Evolutionary conservation across 2,113 vertebrate genomes (phyloP).

Genomic region (Peromyscus leucopus): DNA sequence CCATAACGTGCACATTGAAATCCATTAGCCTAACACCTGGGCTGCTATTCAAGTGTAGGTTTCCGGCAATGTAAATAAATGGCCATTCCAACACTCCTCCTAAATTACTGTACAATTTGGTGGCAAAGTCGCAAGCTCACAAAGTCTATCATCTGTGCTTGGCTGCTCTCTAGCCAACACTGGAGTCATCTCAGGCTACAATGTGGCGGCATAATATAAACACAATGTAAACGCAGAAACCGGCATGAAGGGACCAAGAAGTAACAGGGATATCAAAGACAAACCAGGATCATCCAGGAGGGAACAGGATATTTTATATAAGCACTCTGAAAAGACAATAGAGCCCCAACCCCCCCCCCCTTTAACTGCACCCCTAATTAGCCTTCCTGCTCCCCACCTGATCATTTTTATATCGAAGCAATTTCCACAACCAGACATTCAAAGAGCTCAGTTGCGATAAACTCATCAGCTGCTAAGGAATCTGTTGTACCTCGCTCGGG

Average conservation of each 20-base stretch:
- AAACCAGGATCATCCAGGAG: slow-evolving; percentile 72
- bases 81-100: slow-evolving; percentile 53
- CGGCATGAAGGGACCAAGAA: slow-evolving; percentile 72
- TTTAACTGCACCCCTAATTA: slow-evolving; percentile 58
- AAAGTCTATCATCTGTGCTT: slow-evolving; percentile 70
- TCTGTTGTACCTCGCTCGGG: neutral
- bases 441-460: slow-evolving; percentile 35
- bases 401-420: slow-evolving; percentile 62
- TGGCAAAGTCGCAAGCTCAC: slow-evolving; percentile 68
- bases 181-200: slow-evolving; percentile 66
- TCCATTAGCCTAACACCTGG: slow-evolving; percentile 76
- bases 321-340: slow-evolving; percentile 82
- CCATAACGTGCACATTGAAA: slow-evolving; percentile 75
- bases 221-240: slow-evolving; percentile 8
- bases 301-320: slow-evolving; percentile 70
- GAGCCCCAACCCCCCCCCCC: slow-evolving; percentile 50
- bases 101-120: slow-evolving; percentile 76
- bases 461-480: slow-evolving; percentile 57
- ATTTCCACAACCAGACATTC: slow-evolving; percentile 24
- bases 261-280: slow-evolving; percentile 79
- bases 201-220: slow-evolving; percentile 46
- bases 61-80: slow-evolving; percentile 64
- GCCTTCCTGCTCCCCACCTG: slow-evolving; percentile 47
- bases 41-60: slow-evolving; percentile 74
- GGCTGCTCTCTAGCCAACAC: slow-evolving; percentile 70